Conservation (phyloP, 2,888 invertebrate species). For the Aspidiotus destructor region DNA sequence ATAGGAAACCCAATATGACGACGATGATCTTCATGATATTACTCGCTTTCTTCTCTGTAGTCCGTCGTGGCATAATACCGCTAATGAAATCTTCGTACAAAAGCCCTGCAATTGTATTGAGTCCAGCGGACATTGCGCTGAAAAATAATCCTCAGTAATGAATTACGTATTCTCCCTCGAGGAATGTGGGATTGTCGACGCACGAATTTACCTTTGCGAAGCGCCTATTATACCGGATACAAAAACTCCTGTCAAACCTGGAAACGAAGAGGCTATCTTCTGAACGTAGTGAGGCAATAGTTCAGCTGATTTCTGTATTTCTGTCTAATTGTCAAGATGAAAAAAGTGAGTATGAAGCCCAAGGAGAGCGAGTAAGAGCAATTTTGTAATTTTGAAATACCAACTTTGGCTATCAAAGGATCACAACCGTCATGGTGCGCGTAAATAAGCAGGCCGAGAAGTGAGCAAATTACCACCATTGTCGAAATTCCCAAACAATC, state of each 20-base stretch:
- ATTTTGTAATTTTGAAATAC: neutral
- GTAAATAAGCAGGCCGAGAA: neutral
- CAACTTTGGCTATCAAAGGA: neutral
- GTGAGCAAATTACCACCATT: neutral
- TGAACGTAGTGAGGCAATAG: conserved; percentile 64
- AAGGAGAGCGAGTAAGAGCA: no score
- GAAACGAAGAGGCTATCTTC: conserved; percentile 54
- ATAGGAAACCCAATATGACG: no score
- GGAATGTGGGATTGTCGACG: no score
- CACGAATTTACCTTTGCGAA: conserved; percentile 49
- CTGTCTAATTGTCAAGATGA: conserved; percentile 16
- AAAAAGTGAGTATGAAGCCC: no score
- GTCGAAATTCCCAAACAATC: neutral
- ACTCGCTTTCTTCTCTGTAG: no score
- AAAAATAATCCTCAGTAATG: no score
- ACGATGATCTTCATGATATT: no score
- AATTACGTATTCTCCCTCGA: no score
- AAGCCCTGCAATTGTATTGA: no score
- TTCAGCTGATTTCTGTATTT: conserved; percentile 44
- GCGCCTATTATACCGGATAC: conserved; percentile 65
- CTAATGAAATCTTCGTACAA: no score
- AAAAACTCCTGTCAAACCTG: conserved; percentile 64
- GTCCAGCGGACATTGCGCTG: no score
- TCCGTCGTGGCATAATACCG: no score
- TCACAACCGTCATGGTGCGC: neutral